Conservation (phyloP, 2,888 invertebrate genomes). For the Tuta absoluta region DNA sequence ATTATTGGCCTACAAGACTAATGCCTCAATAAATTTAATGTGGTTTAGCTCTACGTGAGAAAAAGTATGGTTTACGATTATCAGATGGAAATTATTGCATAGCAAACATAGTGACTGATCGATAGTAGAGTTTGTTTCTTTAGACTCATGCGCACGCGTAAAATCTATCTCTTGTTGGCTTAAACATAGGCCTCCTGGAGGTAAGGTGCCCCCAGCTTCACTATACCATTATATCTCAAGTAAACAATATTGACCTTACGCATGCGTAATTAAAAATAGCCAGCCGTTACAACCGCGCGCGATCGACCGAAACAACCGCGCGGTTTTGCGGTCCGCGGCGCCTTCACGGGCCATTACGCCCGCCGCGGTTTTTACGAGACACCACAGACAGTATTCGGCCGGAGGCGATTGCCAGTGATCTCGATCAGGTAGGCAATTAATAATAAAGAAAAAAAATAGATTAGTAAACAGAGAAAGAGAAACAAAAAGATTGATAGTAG, state of each 20-base stretch:
- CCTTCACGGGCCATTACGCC: conserved; percentile 41
- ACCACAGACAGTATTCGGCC: conserved; percentile 19
- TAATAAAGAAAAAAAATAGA: not conserved
- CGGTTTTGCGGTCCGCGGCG: conserved; percentile 35
- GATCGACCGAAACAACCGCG: conserved; percentile 38
- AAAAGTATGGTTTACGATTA: not conserved
- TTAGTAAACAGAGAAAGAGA: not conserved
- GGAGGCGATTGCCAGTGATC: conserved; percentile 4
- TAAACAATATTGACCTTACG: conserved; percentile 31
- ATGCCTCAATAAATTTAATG: conserved; percentile 8
- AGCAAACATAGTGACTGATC: not conserved
- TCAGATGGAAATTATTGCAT: not conserved
- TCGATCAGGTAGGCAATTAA: not conserved
- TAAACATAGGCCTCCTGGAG: too few species aligned
- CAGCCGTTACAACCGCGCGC: conserved; percentile 36
- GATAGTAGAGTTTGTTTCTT: not conserved
- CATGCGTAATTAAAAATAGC: conserved; percentile 38
- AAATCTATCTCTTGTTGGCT: too few species aligned
- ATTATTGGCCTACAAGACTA: conserved; percentile 4
- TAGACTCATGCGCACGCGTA: not conserved
- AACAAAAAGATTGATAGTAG: conserved; percentile 3
- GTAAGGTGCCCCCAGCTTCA: conserved; percentile 2
- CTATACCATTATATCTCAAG: conserved; percentile 13
- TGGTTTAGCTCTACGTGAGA: not conserved
- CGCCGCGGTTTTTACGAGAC: conserved; percentile 26